Evolutionary conservation across 2,113 vertebrate species (phyloP).

Genomic region (Martes martes): DNA sequence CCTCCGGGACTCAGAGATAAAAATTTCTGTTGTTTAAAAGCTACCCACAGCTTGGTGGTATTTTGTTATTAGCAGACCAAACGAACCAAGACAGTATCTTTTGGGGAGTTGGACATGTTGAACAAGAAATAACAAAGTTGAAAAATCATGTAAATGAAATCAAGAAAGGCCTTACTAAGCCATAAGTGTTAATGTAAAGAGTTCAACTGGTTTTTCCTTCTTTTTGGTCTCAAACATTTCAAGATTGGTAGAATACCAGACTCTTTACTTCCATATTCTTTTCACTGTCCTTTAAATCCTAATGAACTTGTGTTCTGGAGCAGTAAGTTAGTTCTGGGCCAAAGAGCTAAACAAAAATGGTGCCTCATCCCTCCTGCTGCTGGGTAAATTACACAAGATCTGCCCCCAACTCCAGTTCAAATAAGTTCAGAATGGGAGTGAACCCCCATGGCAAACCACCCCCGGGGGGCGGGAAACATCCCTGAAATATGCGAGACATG

Average conservation of each 20-base stretch:
- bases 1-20: background rate
- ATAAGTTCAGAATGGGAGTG: background rate
- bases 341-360: background rate
- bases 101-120: slow-evolving; percentile 41
- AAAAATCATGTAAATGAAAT: slow-evolving; percentile 46
- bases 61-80: background rate
- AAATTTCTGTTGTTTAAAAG: background rate
- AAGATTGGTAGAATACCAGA: background rate
- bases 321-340: background rate
- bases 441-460: background rate
- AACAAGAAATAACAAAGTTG: slow-evolving; percentile 24
- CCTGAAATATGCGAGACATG: background rate
- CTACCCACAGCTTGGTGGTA: background rate
- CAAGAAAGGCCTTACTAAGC: slow-evolving; percentile 15
- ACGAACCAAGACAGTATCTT: background rate
- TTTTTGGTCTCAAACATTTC: slow-evolving; percentile 8
- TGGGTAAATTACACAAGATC: background rate
- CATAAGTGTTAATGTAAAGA: slow-evolving; percentile 9
- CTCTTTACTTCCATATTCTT: background rate
- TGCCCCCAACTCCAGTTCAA: background rate
- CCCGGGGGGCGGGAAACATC: too few species aligned
- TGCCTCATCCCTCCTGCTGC: background rate
- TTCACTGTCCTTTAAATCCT: background rate
- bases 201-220: slow-evolving; percentile 18
- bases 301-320: slow-evolving; percentile 4